Conservation (phyloP, 1,140 invertebrate species). For the Trichonephila clavipes region DNA sequence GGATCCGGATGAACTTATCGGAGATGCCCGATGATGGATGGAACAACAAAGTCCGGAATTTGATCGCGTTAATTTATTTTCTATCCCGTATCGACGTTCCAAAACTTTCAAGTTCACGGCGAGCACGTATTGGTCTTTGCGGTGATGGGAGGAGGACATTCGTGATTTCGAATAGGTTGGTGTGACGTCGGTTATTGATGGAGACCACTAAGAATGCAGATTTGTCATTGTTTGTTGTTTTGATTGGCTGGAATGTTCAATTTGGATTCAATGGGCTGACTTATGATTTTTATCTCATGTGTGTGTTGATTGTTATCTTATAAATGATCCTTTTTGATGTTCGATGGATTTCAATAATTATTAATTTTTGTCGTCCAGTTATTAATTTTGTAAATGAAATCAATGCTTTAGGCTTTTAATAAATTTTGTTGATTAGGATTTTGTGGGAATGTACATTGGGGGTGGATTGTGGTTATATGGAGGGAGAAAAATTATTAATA, state of each 20-base stretch:
- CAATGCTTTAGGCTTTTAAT: too few relatives aligned
- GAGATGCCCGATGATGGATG: conserved; percentile 53
- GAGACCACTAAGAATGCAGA: not conserved
- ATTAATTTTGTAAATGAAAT: too few relatives aligned
- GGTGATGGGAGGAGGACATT: not conserved
- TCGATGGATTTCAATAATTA: too few relatives aligned
- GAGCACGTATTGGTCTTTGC: conserved; percentile 5
- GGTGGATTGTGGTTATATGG: too few relatives aligned
- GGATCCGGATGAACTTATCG: conserved; percentile 53
- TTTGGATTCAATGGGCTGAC: not conserved
- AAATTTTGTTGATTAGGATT: too few relatives aligned
- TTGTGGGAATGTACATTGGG: too few relatives aligned
- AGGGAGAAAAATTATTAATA: too few relatives aligned
- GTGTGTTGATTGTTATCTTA: too few relatives aligned
- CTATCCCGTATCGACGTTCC: conserved; percentile 15
- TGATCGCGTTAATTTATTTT: conserved; percentile 59
- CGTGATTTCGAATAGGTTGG: not conserved
- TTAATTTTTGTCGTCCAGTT: too few relatives aligned
- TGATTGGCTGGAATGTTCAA: not conserved
- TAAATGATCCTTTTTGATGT: too few relatives aligned
- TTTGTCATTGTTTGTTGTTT: not conserved
- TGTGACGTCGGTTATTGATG: not conserved
- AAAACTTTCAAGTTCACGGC: conserved; percentile 1
- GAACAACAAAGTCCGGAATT: conserved; percentile 30
- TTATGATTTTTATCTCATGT: not conserved